A percentile compares a stretch with the other conserved stretches of the same genome.
Evolutionary conservation across 2,113 vertebrate species (phyloP).

Genomic region (Motacilla tschutschensis): DNA sequence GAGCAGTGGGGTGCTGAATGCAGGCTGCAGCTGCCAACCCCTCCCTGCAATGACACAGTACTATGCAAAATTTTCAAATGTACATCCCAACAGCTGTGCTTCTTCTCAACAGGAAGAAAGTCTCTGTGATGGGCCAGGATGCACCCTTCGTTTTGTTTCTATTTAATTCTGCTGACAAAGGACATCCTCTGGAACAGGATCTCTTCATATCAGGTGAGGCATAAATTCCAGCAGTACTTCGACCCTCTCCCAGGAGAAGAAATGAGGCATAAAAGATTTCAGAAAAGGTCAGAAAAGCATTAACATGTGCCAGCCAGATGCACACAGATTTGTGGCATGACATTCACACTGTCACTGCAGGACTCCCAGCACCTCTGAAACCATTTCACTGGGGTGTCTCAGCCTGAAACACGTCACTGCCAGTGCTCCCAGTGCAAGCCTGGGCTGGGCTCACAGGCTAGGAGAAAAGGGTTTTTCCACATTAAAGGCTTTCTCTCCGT

Average conservation of each 20-base stretch:
- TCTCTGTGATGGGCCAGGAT: background rate
- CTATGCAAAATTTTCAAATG: background rate
- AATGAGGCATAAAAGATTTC: background rate
- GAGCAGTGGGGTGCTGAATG: background rate
- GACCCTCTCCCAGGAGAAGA: background rate
- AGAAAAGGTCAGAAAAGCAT: background rate
- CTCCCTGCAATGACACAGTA: background rate
- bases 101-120: background rate
- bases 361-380: background rate
- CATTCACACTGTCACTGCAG: background rate
- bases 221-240: background rate
- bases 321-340: rapidly evolving
- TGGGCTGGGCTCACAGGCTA: background rate
- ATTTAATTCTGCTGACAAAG: background rate
- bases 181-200: background rate
- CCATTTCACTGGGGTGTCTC: background rate
- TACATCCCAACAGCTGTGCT: background rate
- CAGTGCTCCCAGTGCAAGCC: background rate
- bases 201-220: background rate
- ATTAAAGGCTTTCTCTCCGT: conserved; percentile 13
- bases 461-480: conserved; percentile 14
- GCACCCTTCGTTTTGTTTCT: background rate
- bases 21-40: background rate
- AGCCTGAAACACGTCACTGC: background rate
- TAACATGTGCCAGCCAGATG: background rate